These are phyloP conservation scores for Orussus abietinus DNA, from an alignment of 1,140 invertebrate species.

Conservation along the genomic window DNA sequence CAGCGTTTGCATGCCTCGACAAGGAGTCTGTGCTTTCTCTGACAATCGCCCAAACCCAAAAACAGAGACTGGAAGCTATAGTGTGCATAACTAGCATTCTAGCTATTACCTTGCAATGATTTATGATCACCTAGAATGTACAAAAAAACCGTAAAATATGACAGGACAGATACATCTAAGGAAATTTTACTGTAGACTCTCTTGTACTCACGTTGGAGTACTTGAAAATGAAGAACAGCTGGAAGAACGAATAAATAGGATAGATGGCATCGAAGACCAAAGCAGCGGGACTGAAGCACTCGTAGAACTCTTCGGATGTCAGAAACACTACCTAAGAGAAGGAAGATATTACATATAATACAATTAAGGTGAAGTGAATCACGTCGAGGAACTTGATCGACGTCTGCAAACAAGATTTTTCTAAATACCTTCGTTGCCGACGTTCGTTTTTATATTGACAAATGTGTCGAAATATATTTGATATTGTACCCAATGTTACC, in stretches of 20 bases:
- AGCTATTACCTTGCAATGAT: slow-evolving; percentile 57
- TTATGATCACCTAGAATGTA: slow-evolving; percentile 63
- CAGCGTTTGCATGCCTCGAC: slow-evolving; percentile 4
- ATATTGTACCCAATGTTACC: no score
- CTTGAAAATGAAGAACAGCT: slow-evolving; percentile 73
- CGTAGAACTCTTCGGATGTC: slow-evolving; percentile 32
- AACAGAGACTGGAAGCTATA: slow-evolving; percentile 66
- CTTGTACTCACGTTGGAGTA: slow-evolving; percentile 68
- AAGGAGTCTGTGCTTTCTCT: slow-evolving; percentile 64
- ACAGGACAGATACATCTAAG: no score
- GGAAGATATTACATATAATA: no score
- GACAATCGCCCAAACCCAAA: slow-evolving; percentile 71
- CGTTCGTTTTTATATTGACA: no score
- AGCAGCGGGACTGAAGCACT: slow-evolving; percentile 52
- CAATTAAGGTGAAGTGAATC: no score
- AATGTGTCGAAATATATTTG: no score
- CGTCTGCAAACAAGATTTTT: no score
- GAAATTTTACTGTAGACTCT: no score
- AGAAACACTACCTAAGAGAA: slow-evolving; percentile 5
- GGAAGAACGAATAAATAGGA: slow-evolving; percentile 66
- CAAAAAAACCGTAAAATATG: no score
- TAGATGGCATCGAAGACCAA: slow-evolving; percentile 60
- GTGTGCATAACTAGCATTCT: slow-evolving; percentile 72
- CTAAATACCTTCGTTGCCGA: no score
- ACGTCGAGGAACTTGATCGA: no score